Conservation (phyloP, 2,888 invertebrate genomes). For the Conistra vaccinii region DNA sequence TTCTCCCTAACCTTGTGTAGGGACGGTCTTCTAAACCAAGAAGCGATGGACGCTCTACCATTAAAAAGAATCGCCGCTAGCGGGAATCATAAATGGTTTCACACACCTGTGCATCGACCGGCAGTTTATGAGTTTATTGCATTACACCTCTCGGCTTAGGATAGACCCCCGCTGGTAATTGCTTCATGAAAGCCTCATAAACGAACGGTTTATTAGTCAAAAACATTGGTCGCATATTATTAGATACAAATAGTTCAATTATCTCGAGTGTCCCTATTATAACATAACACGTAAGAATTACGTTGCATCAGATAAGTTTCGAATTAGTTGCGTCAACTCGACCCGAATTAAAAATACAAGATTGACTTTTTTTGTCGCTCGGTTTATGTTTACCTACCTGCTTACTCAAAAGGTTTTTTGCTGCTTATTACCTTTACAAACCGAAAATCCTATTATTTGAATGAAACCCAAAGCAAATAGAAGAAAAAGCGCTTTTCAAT, state of each 20-base stretch:
- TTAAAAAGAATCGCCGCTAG: conserved; percentile 40
- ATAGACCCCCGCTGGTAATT: conserved; percentile 86
- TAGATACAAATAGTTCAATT: conserved; percentile 76
- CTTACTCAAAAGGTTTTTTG: conserved; percentile 65
- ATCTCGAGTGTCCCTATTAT: conserved; percentile 47
- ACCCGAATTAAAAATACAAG: conserved; percentile 47
- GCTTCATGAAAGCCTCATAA: conserved; percentile 85
- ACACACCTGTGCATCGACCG: conserved; percentile 83
- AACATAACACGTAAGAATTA: conserved; percentile 38
- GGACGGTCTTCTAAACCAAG: neutral
- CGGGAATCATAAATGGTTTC: conserved; percentile 66
- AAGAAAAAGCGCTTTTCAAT: conserved; percentile 77
- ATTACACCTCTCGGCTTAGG: conserved; percentile 85
- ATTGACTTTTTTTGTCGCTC: conserved; percentile 57
- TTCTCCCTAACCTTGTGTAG: neutral
- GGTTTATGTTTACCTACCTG: conserved; percentile 66
- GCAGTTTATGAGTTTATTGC: conserved; percentile 88
- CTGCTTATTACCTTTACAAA: conserved; percentile 67
- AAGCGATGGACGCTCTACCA: conserved; percentile 48
- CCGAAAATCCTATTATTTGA: conserved; percentile 79
- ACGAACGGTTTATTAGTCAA: conserved; percentile 78
- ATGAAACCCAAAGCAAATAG: conserved; percentile 78
- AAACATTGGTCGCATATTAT: conserved; percentile 76
- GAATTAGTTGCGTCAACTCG: conserved; percentile 51
- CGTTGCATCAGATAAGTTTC: conserved; percentile 31